These are phyloP conservation scores for Rhabdophis nuchalis DNA, from an alignment of 2,797 vertebrate genomes.

Conservation along the genomic window DNA sequence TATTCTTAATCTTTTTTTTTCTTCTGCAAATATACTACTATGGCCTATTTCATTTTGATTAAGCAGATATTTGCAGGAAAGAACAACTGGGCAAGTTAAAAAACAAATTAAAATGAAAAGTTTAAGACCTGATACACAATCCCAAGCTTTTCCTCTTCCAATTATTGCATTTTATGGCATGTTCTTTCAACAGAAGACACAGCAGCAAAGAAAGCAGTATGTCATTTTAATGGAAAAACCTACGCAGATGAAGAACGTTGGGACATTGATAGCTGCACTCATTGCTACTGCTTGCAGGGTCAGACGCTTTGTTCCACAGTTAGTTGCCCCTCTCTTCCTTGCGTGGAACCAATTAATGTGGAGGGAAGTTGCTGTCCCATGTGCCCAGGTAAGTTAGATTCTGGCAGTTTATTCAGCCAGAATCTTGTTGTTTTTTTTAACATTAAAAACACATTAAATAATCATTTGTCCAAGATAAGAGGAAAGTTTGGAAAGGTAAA, in stretches of 20 bases:
- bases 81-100: constrained; percentile 5
- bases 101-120: background rate
- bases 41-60: background rate
- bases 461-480: background rate
- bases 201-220: constrained; percentile 78
- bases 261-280: constrained; percentile 90
- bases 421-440: background rate
- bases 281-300: constrained; percentile 89
- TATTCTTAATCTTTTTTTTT: background rate
- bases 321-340: constrained; percentile 84
- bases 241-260: constrained; percentile 86
- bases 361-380: constrained; percentile 87
- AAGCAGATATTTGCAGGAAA: background rate
- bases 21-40: background rate
- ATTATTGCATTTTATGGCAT: background rate
- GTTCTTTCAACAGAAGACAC: constrained; percentile 74
- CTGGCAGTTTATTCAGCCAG: background rate
- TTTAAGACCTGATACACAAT: background rate
- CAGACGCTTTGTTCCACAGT: constrained; percentile 89
- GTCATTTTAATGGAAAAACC: constrained; percentile 83
- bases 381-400: constrained; percentile 76
- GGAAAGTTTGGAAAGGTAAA: background rate
- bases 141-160: background rate
- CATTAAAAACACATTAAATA: background rate
- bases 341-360: constrained; percentile 77